A percentile compares a stretch with the other conserved stretches of the same genome.
phyloP scores from a whole-genome alignment of 2,888 invertebrate species.

The Steinernema carpocapsae region DNA sequence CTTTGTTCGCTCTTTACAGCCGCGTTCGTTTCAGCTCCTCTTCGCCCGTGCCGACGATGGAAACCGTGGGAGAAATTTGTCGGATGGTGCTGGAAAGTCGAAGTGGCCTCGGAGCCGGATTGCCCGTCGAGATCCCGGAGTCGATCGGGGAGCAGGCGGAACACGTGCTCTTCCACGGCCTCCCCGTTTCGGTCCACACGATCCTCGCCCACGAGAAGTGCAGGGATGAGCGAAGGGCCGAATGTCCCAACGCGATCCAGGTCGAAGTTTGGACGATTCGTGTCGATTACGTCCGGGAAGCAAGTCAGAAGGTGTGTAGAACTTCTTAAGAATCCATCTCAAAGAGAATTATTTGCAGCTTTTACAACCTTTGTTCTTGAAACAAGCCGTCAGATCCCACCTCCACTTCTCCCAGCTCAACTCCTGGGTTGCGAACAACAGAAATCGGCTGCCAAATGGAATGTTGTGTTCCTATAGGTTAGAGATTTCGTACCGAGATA shows the following conservation, averaged over 20 bases:
- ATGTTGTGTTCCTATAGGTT: slow-evolving; percentile 38
- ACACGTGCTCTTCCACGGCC: slow-evolving; percentile 35
- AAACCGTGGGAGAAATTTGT: slow-evolving; percentile 23
- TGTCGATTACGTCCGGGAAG: background rate
- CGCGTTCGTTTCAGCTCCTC: background rate
- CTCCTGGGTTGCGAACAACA: slow-evolving; percentile 79
- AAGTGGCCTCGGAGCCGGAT: slow-evolving; percentile 18
- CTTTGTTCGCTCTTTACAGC: background rate
- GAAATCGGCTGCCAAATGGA: slow-evolving; percentile 68
- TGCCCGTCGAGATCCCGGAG: background rate
- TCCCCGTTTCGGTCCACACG: slow-evolving; percentile 42
- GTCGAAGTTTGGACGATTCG: slow-evolving; percentile 29
- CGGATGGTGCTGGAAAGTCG: slow-evolving; percentile 28
- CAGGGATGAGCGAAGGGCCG: slow-evolving; percentile 29
- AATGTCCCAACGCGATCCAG: slow-evolving; percentile 31
- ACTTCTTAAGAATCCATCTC: too few relatives aligned
- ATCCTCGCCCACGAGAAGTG: slow-evolving; percentile 42
- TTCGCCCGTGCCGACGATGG: background rate
- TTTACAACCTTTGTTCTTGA: slow-evolving; percentile 75
- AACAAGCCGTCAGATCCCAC: slow-evolving; percentile 90
- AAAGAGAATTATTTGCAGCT: background rate
- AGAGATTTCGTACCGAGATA: background rate
- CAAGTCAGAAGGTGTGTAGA: background rate
- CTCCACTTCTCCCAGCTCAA: slow-evolving; percentile 95
- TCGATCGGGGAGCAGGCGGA: slow-evolving; percentile 36